Conservation (phyloP, 1,140 invertebrate species). For the Pseudomyrmex concolor region DNA sequence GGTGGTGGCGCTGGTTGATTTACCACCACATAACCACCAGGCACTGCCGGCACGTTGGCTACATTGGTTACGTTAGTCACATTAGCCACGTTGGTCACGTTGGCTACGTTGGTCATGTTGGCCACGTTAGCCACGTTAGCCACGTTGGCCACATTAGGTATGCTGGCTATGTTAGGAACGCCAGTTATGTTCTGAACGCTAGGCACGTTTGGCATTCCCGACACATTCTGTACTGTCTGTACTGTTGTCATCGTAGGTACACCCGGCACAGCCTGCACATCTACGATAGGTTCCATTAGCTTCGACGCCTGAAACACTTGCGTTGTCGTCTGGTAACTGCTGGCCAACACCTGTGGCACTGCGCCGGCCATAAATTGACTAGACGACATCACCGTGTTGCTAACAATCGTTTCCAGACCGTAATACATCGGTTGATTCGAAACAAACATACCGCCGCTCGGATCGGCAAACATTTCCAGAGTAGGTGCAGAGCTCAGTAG, state of each 20-base stretch:
- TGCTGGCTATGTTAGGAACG: slow-evolving; percentile 82
- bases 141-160: slow-evolving; percentile 73
- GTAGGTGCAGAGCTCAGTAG: slow-evolving; percentile 88
- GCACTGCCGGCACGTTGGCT: slow-evolving; percentile 85
- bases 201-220: slow-evolving; percentile 64
- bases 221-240: slow-evolving; percentile 84
- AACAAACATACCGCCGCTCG: slow-evolving; percentile 89
- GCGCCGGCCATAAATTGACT: slow-evolving; percentile 92
- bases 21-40: slow-evolving; percentile 63
- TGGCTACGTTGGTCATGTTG: slow-evolving; percentile 86
- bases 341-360: slow-evolving; percentile 91
- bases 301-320: slow-evolving; percentile 93
- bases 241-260: slow-evolving; percentile 81
- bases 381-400: slow-evolving; percentile 93
- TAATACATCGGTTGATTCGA: slow-evolving; percentile 91
- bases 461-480: slow-evolving; percentile 89
- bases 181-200: slow-evolving; percentile 68
- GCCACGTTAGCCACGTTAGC: slow-evolving; percentile 89
- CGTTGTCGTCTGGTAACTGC: slow-evolving; percentile 92
- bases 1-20: slow-evolving; percentile 31
- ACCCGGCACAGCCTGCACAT: slow-evolving; percentile 81
- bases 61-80: slow-evolving; percentile 87
- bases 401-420: slow-evolving; percentile 92
- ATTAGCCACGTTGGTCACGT: slow-evolving; percentile 54
- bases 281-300: slow-evolving; percentile 90